A percentile compares a stretch with the other conserved stretches of the same genome.
These are phyloP conservation scores for Phania funesta DNA, from an alignment of 2,888 invertebrate genomes.

Conservation along the genomic window DNA sequence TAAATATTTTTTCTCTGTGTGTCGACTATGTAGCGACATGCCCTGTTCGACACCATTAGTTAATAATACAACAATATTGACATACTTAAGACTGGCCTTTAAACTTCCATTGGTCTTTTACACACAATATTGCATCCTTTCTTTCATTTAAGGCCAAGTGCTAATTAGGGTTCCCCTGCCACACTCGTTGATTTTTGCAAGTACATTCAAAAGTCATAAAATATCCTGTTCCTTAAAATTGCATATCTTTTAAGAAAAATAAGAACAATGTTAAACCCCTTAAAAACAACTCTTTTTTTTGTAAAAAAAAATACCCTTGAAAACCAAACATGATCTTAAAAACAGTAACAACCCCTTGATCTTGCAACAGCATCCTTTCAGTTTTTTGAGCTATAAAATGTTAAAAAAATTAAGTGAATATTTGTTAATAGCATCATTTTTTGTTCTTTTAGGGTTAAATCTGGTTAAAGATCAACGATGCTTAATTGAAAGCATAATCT, in stretches of 20 bases:
- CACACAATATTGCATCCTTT: background rate
- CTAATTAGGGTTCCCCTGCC: background rate
- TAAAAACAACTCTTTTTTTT: slow-evolving; percentile 41
- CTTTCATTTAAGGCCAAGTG: background rate
- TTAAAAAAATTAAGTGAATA: slow-evolving; percentile 7
- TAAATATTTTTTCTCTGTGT: too few species aligned
- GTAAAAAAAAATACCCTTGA: slow-evolving; percentile 14
- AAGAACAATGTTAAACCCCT: background rate
- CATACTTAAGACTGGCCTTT: background rate
- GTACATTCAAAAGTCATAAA: background rate
- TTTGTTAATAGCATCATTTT: slow-evolving; percentile 28
- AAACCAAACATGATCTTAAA: slow-evolving; percentile 1
- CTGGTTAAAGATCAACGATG: slow-evolving; percentile 47
- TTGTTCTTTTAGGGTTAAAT: slow-evolving; percentile 32
- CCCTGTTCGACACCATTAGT: too few species aligned
- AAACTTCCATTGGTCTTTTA: background rate
- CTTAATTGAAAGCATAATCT: slow-evolving; percentile 41
- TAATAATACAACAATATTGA: background rate
- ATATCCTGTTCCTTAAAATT: background rate
- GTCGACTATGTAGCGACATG: too few species aligned
- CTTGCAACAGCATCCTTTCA: slow-evolving; percentile 33
- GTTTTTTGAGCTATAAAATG: slow-evolving; percentile 4
- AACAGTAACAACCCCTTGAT: slow-evolving; percentile 49
- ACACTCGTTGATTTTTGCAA: slow-evolving; percentile 12
- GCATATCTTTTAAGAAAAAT: slow-evolving; percentile 9